Conservation (phyloP, 2,888 invertebrate species). For the Drymonia ruficornis region DNA sequence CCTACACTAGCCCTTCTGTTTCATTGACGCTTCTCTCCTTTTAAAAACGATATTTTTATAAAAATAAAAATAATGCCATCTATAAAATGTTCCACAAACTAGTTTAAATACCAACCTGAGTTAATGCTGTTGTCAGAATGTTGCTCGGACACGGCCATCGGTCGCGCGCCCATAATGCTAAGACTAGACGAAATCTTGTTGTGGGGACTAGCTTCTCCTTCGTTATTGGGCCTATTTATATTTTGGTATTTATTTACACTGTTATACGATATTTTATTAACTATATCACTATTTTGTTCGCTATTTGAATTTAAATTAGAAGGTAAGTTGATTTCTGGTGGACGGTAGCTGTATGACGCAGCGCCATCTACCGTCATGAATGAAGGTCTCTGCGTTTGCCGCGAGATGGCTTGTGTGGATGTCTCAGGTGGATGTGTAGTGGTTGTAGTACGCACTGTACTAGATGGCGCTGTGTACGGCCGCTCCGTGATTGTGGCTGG, state of each 20-base stretch:
- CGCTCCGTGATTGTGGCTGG: slow-evolving; percentile 66
- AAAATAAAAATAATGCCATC: slow-evolving; percentile 32
- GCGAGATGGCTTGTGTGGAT: slow-evolving; percentile 62
- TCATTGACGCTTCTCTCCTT: too few species aligned
- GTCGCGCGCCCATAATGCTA: slow-evolving; percentile 80
- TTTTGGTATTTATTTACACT: slow-evolving; percentile 84
- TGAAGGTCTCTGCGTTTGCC: slow-evolving; percentile 78
- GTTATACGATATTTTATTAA: slow-evolving; percentile 82
- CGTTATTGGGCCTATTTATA: slow-evolving; percentile 79
- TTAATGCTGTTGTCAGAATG: slow-evolving; percentile 78
- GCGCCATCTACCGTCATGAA: slow-evolving; percentile 84
- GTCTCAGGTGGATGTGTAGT: slow-evolving; percentile 54
- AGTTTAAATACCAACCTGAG: slow-evolving; percentile 58
- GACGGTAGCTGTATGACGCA: slow-evolving; percentile 71
- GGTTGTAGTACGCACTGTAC: slow-evolving; percentile 51
- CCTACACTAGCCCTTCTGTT: too few species aligned
- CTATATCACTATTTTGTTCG: slow-evolving; percentile 84
- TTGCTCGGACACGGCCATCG: slow-evolving; percentile 79
- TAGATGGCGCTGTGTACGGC: slow-evolving; percentile 72
- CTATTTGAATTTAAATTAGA: slow-evolving; percentile 78
- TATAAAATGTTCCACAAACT: slow-evolving; percentile 9
- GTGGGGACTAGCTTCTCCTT: slow-evolving; percentile 82
- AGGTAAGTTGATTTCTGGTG: slow-evolving; percentile 78
- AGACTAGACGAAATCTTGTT: slow-evolving; percentile 85
- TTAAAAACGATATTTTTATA: background rate